These are phyloP conservation scores for Leucoma salicis DNA, from an alignment of 2,888 invertebrate genomes.

Conservation along the genomic window DNA sequence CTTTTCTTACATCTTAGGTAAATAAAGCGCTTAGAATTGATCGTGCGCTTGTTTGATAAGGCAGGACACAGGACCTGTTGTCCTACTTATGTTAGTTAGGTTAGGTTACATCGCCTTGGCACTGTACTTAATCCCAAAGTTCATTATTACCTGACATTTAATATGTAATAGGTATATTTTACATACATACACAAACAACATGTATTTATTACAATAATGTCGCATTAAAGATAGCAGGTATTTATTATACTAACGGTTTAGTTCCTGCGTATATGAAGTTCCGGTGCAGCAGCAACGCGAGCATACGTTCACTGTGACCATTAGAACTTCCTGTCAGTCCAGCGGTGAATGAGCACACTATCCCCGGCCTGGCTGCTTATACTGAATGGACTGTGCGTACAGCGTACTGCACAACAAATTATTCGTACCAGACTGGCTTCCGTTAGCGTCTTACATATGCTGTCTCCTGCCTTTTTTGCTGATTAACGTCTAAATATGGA, in stretches of 20 bases:
- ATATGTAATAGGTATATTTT: too few species aligned
- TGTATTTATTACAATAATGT: background rate
- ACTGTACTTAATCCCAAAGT: too few species aligned
- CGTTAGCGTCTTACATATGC: constrained; percentile 70
- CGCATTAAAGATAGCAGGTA: constrained; percentile 9
- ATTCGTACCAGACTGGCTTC: constrained; percentile 73
- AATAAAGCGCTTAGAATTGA: too few species aligned
- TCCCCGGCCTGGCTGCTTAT: constrained; percentile 47
- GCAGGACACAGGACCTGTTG: too few species aligned
- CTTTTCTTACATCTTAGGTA: too few species aligned
- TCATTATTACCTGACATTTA: too few species aligned
- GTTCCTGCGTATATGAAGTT: constrained; percentile 68
- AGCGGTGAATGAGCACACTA: constrained; percentile 54
- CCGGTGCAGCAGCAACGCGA: constrained; percentile 55
- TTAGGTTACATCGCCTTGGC: too few species aligned
- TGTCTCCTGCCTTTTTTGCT: constrained; percentile 70
- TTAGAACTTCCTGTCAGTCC: constrained; percentile 70
- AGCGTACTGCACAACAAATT: constrained; percentile 66
- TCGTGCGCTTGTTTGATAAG: too few species aligned
- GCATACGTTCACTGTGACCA: constrained; percentile 50
- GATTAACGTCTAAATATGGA: constrained; percentile 79
- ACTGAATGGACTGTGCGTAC: constrained; percentile 64
- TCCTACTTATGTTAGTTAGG: too few species aligned
- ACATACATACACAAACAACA: too few species aligned
- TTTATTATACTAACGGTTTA: constrained; percentile 58